These are phyloP conservation scores for Agonopterix heracliana DNA, from an alignment of 2,888 invertebrate genomes.

Conservation along the genomic window DNA sequence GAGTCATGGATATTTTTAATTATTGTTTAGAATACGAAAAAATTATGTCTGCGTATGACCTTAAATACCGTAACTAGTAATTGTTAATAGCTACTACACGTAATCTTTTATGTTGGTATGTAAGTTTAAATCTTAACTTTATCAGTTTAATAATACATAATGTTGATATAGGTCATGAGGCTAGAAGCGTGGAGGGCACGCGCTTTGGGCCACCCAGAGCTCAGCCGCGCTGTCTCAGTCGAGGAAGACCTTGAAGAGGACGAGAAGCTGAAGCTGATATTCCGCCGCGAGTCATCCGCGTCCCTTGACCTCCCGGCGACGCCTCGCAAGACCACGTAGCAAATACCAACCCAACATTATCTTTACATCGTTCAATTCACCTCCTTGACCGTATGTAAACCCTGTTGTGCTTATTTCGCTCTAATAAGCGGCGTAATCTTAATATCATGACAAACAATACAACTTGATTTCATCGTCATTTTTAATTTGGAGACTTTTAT, in stretches of 20 bases:
- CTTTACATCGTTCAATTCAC: neutral
- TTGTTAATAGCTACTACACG: neutral
- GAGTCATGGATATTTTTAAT: no score
- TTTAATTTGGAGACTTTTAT: no score
- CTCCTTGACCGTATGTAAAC: neutral
- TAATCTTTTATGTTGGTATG: neutral
- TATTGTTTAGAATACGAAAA: no score
- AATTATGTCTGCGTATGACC: neutral
- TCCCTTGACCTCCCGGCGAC: constrained; percentile 43
- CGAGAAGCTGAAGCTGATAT: constrained; percentile 53
- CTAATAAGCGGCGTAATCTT: neutral
- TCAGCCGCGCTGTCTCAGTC: constrained; percentile 50
- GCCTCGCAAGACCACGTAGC: constrained; percentile 42
- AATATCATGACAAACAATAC: no score
- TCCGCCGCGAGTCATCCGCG: constrained; percentile 55
- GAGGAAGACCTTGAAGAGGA: constrained; percentile 64
- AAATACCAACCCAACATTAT: constrained; percentile 14
- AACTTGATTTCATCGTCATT: no score
- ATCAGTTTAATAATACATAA: no score
- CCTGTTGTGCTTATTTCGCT: neutral
- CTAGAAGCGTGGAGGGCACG: constrained; percentile 80
- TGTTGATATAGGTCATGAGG: constrained; percentile 79
- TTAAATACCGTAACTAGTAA: neutral
- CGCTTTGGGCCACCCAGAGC: constrained; percentile 65
- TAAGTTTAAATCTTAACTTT: no score